Percentiles rank a stretch among this genome's conserved stretches.
phyloP scores from a whole-genome alignment of 2,888 invertebrate genomes.

The Drosophila pegasa region DNA sequence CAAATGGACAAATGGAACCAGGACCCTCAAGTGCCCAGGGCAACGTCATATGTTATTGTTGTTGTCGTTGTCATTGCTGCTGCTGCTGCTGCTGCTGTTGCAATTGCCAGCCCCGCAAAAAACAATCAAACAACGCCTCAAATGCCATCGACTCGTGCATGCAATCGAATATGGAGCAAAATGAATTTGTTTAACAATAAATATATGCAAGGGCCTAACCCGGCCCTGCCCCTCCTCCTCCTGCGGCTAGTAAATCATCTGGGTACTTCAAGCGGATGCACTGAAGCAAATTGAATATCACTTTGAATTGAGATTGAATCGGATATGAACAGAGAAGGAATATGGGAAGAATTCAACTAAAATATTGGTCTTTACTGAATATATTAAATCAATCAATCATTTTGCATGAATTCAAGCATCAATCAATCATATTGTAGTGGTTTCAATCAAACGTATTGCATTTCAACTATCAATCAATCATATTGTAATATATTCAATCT shows the following conservation, averaged over 20 bases:
- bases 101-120: slow-evolving; percentile 53
- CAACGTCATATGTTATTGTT: slow-evolving; percentile 54
- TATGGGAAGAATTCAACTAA: neutral
- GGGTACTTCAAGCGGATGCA: slow-evolving; percentile 17
- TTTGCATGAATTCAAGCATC: neutral
- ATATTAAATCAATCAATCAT: slow-evolving; percentile 1
- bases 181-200: slow-evolving; percentile 75
- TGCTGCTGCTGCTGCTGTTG: slow-evolving; percentile 13
- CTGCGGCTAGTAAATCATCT: neutral
- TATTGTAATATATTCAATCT: neutral
- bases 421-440: neutral
- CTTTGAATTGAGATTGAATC: neutral
- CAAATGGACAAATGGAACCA: slow-evolving; percentile 58
- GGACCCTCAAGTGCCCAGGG: slow-evolving; percentile 69
- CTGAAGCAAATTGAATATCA: slow-evolving; percentile 15
- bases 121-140: slow-evolving; percentile 68
- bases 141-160: slow-evolving; percentile 55
- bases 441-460: no score
- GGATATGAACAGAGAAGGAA: neutral
- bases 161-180: slow-evolving; percentile 56
- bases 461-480: neutral
- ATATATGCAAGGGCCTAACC: slow-evolving; percentile 28
- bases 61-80: slow-evolving; percentile 3
- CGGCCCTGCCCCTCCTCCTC: neutral
- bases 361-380: neutral